Evolutionary conservation across 2,888 invertebrate genomes (phyloP), one percentile per base, ranked within the genome.

Genomic region (Drosophila aldrichi): DNA sequence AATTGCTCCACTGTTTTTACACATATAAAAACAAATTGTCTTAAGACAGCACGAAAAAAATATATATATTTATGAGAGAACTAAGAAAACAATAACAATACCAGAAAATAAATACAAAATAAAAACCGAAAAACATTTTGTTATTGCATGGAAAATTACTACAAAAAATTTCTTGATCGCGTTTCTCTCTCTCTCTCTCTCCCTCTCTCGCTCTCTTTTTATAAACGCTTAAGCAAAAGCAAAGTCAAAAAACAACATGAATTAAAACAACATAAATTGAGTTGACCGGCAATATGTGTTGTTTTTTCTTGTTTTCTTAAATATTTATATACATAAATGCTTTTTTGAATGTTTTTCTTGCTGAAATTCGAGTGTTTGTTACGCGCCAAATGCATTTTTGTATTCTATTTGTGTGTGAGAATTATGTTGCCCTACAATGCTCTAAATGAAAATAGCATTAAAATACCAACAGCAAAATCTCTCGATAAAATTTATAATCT

Each of bases 81-180:
- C 18, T 52, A 40, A 54, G 38, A 16, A 57, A 55, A n/a, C 9
- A 48, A 29, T 55, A 51, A 38, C 54, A 71, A 73, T 54, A 64
- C 49, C 64, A 52, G 66, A 34, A 48, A 36, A 34, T n/a, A 49
- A 43, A 49, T 34, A 14, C 49, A 49, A 41, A 38, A 49, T 54
- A 63, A 74, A 69, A 84, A 77, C 69, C 58, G 38, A 71, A 69
- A 73, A 81, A 79, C 77, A 76, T 80, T 49, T 49, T 85, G 81
- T 82, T 87, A 79, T 84, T 85, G 85, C 82, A 82, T 86, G 85
- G 85, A 88, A 86, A 86, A 85, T 81, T 87, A 85, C 88, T 81
- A 81, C 59, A 77, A 59, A 84, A 61, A 84, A 88, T 74, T 78
- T 82, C 69, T 87, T 79, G 73, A 70, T 80, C 60, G 70, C 36